Evolutionary conservation across 2,888 invertebrate species (phyloP), one percentile per base, ranked within the genome.

Genomic region (Idaea dimidiata): DNA sequence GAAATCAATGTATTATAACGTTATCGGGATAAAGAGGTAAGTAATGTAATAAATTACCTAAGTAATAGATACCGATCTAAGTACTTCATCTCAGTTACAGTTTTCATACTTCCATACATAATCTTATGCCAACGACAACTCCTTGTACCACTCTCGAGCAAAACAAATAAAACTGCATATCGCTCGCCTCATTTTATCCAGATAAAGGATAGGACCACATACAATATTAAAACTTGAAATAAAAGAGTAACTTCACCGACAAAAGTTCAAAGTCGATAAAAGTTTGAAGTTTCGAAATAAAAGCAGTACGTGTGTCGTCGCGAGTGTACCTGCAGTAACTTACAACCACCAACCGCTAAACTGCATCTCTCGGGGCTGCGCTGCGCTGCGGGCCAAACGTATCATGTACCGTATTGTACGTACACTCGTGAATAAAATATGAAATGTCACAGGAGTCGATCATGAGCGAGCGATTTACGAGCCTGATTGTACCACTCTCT

Each of bases 341-440:
- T 8, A 43, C 33, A 33, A 7, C 33, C 33, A 33, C 33, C 24
- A 24, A 33, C 33, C 33, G 14, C 43, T 14, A 43, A 14, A 8
- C 14, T 14, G 17, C 14, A 32, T 1, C 53, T 5, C 3, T 32
- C 16, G 16, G 14, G 54, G 32, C 54, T 10, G 43, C 43, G 10
- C 43, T 10, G 43, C 14, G 33, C 33, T 1, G 8, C 14, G 14
- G 16, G 54, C 61, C 53, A 61, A 58, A 55, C 57, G 59, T 63
- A 61, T 59, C 62, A 54, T 17, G 32, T 59, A 56, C 54, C 55
- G 57, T 33, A 61, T 57, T 58, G 17, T 24, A 24, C 24, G 24
- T 24, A 43, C 61, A 54, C n/a, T 61, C 65, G 62, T 60, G 65
- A 59, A 62, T 65, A 61, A 65, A 65, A 65, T 63, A 62, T 55